Evolutionary conservation across 2,888 invertebrate genomes (phyloP).

Genomic region (Ischnura elegans): DNA sequence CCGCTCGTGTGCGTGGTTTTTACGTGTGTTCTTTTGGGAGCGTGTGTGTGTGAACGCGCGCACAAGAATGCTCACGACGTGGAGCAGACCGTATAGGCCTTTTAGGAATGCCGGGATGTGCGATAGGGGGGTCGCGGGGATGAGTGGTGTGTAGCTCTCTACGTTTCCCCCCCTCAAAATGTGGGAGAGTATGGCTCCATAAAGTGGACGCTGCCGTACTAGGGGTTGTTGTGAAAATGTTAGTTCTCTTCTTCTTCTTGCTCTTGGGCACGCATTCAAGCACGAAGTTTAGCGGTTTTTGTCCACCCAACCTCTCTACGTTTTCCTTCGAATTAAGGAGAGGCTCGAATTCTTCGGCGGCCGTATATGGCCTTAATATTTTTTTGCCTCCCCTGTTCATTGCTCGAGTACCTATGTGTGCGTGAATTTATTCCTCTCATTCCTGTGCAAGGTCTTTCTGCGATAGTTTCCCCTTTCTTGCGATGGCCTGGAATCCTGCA

Average conservation of each 20-base stretch:
- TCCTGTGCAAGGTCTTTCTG: not conserved
- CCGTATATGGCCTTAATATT: not conserved
- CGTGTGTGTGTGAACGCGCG: not conserved
- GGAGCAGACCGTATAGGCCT: not conserved
- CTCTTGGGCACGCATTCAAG: not conserved
- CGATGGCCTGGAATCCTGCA: not conserved
- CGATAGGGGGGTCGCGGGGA: not conserved
- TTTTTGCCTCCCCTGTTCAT: not conserved
- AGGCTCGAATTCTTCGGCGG: conserved; percentile 29
- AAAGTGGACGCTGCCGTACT: conserved; percentile 17
- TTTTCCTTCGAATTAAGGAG: not conserved
- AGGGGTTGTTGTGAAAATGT: conserved; percentile 20
- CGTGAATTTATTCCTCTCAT: not conserved
- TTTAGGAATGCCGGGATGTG: conserved; percentile 32
- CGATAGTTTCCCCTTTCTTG: not conserved
- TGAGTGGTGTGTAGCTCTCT: not conserved
- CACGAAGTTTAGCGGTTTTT: conserved; percentile 26
- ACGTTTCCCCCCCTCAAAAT: not conserved
- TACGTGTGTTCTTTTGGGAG: not conserved
- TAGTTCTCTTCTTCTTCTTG: not conserved
- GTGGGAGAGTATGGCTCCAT: not conserved
- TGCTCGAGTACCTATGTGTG: not conserved
- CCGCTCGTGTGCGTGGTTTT: not conserved
- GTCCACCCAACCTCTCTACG: not conserved
- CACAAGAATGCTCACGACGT: not conserved